These are phyloP conservation scores for Shinisaurus crocodilurus DNA, from an alignment of 2,113 vertebrate species.

Conservation along the genomic window DNA sequence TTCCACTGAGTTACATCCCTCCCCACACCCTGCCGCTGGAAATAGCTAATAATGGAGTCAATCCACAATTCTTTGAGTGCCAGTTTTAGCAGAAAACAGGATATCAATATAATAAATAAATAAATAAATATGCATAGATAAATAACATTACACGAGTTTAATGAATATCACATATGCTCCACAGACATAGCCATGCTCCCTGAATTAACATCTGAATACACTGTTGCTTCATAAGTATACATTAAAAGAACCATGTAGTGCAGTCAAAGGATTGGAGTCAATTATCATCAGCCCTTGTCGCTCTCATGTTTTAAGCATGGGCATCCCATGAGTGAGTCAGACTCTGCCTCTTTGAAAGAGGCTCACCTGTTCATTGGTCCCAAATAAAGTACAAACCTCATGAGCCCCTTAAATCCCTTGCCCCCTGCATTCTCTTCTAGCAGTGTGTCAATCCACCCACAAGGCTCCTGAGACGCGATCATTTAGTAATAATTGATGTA, in stretches of 20 bases:
- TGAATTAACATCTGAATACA: neutral
- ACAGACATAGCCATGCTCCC: neutral
- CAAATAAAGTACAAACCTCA: neutral
- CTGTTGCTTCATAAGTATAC: neutral
- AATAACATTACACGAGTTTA: neutral
- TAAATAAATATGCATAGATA: too few relatives aligned
- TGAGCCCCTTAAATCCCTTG: neutral
- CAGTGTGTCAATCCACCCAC: neutral
- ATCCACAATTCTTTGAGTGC: too few relatives aligned
- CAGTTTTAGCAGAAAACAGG: too few relatives aligned
- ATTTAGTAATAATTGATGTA: conserved; percentile 2
- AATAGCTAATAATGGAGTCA: too few relatives aligned
- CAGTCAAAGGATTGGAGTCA: neutral
- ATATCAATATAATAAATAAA: too few relatives aligned
- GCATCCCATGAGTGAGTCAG: neutral
- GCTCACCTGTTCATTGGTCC: too few relatives aligned
- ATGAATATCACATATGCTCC: neutral
- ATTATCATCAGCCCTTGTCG: too few relatives aligned
- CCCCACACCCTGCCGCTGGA: too few relatives aligned
- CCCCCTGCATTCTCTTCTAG: neutral
- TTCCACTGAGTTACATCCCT: too few relatives aligned
- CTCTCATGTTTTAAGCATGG: neutral
- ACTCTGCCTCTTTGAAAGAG: neutral
- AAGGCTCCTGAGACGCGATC: neutral
- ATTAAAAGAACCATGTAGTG: neutral